These are phyloP conservation scores for Caenorhabditis sp. DNA, from an alignment of 2,888 invertebrate genomes.

Conservation along the genomic window DNA sequence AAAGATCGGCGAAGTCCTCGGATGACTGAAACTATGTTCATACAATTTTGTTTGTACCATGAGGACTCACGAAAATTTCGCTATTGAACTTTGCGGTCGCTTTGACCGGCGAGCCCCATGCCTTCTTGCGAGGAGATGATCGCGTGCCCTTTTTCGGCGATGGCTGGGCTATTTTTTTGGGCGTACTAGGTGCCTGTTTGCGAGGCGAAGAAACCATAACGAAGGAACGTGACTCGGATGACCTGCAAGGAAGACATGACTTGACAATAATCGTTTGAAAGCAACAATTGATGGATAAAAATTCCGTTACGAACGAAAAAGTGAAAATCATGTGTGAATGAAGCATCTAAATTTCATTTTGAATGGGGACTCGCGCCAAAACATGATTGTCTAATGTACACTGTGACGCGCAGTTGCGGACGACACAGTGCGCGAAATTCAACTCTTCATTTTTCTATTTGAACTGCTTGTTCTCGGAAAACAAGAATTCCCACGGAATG, in stretches of 20 bases:
- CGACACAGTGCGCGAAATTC: conserved; percentile 4
- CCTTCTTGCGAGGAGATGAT: conserved; percentile 75
- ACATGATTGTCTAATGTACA: conserved; percentile 41
- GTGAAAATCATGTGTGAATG: not conserved
- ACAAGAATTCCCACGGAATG: no score
- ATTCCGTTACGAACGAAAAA: not conserved
- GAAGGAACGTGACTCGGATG: conserved; percentile 26
- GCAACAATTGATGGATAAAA: not conserved
- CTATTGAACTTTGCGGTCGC: conserved; percentile 43
- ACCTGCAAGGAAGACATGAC: not conserved
- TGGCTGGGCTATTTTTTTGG: conserved; percentile 52
- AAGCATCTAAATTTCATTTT: conserved; percentile 26
- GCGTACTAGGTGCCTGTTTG: conserved; percentile 53
- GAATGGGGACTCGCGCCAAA: conserved; percentile 49
- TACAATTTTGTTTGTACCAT: not conserved
- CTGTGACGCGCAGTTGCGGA: conserved; percentile 33
- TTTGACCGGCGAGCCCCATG: conserved; percentile 71
- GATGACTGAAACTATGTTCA: conserved; percentile 47
- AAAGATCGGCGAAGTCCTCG: conserved; percentile 69
- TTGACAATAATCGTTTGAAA: not conserved
- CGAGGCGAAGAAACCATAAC: conserved; percentile 59
- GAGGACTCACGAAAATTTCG: conserved; percentile 65
- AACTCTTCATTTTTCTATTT: not conserved
- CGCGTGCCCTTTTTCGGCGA: conserved; percentile 67
- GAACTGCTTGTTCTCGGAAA: no score